phyloP scores from a whole-genome alignment of 2,113 vertebrate species.

The Patagioenas fasciata region DNA sequence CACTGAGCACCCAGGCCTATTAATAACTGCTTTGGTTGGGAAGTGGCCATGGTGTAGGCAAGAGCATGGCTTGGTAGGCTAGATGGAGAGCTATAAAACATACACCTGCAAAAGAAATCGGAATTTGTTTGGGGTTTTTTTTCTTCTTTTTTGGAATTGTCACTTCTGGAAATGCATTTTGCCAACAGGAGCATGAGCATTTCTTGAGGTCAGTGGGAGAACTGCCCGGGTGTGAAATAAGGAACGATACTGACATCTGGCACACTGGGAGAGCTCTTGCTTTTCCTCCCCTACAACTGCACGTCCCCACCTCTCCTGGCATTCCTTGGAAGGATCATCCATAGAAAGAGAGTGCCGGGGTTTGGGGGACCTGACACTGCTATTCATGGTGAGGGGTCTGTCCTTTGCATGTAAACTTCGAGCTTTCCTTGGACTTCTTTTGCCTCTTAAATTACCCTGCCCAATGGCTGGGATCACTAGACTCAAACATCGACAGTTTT shows the following conservation, averaged over 20 bases:
- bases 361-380: not conserved
- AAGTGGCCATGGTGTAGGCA: not conserved
- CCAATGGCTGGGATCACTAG: not conserved
- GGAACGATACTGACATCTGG: not conserved
- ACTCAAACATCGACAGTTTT: not conserved
- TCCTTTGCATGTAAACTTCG: not conserved
- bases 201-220: not conserved
- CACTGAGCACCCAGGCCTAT: accelerated
- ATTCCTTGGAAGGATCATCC: not conserved
- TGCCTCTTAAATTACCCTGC: not conserved
- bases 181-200: not conserved
- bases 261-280: not conserved
- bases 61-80: not conserved
- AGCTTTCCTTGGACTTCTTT: not conserved
- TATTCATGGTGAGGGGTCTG: not conserved
- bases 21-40: not conserved
- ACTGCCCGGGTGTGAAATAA: not conserved
- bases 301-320: not conserved
- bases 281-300: not conserved
- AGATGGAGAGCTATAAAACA: not conserved
- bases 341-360: not conserved
- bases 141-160: not conserved
- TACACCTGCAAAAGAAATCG: not conserved
- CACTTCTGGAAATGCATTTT: not conserved
- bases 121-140: not conserved